Percentiles rank a stretch among this genome's conserved stretches.
Conservation (phyloP, 2,113 vertebrate genomes). For the Gallinago paraguaiae region DNA sequence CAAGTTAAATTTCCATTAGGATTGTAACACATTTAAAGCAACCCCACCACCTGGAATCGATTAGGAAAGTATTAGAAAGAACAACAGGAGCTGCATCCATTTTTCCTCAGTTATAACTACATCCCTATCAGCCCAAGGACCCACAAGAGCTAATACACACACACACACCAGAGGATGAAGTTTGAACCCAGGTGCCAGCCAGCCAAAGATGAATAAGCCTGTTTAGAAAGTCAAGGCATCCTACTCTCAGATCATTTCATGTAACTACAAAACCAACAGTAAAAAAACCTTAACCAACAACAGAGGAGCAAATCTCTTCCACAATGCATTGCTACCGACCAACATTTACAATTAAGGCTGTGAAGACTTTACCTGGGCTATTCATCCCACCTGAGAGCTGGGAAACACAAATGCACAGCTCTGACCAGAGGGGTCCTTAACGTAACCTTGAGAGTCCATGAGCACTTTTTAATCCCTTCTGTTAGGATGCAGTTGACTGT, state of each 20-base stretch:
- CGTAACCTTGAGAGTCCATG: fast-evolving
- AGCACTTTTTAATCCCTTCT: not conserved
- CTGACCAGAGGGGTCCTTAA: not conserved
- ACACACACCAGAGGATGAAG: not conserved
- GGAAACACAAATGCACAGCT: not conserved
- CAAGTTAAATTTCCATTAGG: not conserved
- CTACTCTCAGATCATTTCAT: not conserved
- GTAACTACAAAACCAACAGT: not conserved
- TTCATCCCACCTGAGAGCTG: not conserved
- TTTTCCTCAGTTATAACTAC: not conserved
- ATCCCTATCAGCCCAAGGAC: not conserved
- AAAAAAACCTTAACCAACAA: not conserved
- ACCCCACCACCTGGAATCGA: not conserved
- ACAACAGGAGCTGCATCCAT: not conserved
- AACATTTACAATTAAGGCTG: not conserved
- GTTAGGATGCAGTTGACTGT: not conserved
- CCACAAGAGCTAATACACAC: not conserved
- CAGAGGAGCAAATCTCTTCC: not conserved
- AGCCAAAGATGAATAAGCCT: not conserved
- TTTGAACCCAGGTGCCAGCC: not conserved
- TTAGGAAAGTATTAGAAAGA: not conserved
- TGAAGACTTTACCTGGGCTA: not conserved
- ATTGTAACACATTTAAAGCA: not conserved
- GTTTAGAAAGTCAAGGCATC: not conserved
- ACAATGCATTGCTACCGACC: fast-evolving